A percentile compares a stretch with the other conserved stretches of the same genome.
Conservation (phyloP, 2,888 invertebrate species). For the Chironomus tentans region DNA sequence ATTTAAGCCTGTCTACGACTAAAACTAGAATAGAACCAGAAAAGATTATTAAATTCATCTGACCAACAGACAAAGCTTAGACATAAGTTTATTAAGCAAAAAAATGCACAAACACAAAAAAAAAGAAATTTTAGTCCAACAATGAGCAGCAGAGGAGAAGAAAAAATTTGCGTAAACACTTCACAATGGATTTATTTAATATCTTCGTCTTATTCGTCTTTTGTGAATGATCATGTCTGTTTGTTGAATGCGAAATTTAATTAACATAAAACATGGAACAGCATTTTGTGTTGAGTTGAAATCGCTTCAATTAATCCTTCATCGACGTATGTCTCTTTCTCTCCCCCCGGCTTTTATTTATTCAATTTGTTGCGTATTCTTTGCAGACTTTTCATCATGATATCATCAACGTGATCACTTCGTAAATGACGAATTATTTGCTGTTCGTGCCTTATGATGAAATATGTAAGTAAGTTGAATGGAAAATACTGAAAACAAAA, state of each 20-base stretch:
- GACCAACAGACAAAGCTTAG: too few species aligned
- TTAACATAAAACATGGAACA: not conserved
- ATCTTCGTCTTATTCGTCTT: too few species aligned
- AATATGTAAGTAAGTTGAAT: not conserved
- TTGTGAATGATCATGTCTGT: not conserved
- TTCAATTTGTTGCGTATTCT: not conserved
- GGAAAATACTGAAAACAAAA: too few species aligned
- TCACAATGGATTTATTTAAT: too few species aligned
- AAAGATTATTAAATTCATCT: too few species aligned
- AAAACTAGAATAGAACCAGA: too few species aligned
- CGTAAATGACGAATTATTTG: not conserved
- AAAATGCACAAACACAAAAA: too few species aligned
- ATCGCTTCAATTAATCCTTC: not conserved
- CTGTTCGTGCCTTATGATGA: not conserved
- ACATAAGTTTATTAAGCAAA: too few species aligned
- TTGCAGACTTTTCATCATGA: too few species aligned
- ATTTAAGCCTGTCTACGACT: too few species aligned
- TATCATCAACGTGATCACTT: not conserved
- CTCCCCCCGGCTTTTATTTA: not conserved
- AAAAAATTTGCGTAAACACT: not conserved
- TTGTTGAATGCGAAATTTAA: not conserved
- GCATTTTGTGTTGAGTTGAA: not conserved
- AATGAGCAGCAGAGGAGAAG: too few species aligned
- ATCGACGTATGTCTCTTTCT: not conserved
- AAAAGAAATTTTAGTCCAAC: too few species aligned